phyloP scores from a whole-genome alignment of 1,140 invertebrate genomes.

The Drosophila bocqueti region DNA sequence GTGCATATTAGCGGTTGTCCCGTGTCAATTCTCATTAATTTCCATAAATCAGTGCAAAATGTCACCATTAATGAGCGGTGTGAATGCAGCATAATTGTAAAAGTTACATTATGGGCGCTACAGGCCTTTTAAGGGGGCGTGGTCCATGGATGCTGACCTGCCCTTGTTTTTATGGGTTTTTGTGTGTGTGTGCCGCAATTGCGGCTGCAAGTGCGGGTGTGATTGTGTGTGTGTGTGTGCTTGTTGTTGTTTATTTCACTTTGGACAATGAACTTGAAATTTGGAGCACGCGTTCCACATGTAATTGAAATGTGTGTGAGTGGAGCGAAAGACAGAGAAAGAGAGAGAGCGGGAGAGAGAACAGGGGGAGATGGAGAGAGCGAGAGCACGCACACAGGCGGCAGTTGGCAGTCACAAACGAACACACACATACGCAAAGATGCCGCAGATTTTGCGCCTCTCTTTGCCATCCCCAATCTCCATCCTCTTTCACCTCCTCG shows the following conservation, averaged over 20 bases:
- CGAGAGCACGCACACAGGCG: slow-evolving; percentile 18
- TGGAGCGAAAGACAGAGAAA: slow-evolving; percentile 27
- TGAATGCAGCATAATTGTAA: background rate
- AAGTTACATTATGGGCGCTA: background rate
- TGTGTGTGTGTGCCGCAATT: background rate
- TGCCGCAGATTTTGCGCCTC: slow-evolving; percentile 21
- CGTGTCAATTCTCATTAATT: slow-evolving; percentile 5
- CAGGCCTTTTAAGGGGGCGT: slow-evolving; percentile 8
- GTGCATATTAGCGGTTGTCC: background rate
- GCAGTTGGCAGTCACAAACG: slow-evolving; percentile 7
- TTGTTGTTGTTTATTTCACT: slow-evolving; percentile 29
- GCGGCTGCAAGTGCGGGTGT: background rate
- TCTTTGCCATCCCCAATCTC: background rate
- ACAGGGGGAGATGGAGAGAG: slow-evolving; percentile 7
- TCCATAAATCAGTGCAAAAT: slow-evolving; percentile 1
- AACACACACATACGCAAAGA: slow-evolving; percentile 20
- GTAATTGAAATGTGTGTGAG: slow-evolving; percentile 63
- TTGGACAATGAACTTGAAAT: slow-evolving; percentile 75
- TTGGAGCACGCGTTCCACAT: slow-evolving; percentile 60
- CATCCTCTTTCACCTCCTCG: background rate
- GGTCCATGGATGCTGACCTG: slow-evolving; percentile 36
- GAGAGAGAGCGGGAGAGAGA: background rate
- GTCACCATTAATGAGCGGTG: background rate
- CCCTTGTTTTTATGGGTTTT: slow-evolving; percentile 43
- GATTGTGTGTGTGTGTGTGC: background rate